Base-by-base conservation (phyloP, 2,797 vertebrate genomes). In the Lutjanus campechanus region DNA sequence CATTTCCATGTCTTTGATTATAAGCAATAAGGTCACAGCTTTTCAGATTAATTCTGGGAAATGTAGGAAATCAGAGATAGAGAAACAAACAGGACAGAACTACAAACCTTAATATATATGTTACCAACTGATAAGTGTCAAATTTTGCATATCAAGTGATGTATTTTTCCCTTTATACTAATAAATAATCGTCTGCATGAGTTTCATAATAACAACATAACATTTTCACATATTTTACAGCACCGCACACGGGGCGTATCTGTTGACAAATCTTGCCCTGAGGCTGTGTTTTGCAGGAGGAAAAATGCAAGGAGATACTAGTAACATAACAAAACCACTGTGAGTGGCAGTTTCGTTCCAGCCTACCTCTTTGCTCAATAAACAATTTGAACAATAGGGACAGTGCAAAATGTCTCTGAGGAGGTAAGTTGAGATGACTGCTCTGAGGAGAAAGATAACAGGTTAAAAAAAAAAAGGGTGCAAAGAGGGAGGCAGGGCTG, bases 261-360 rank as follows among this genome's bases (percentile, higher is more conserved):
- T 80, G 73, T 69, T 79, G 78, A 81, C 70, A 73, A 64, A 79
- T 79, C 58, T 41, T 9, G 44, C 43, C 89, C 72, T 4, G 46
- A 62, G 78, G 90, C 72, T 63, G 53, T 13, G 40, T 72, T 69
- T 69, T 53, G 41, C 67, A 81, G 58, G 51, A 79, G 78, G 78
- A 70, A 76, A 81, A 72, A 61, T 77, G 82, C 82, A 91, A 91
- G 76, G 73, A 90, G 90, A 92, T 89, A 93, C 88, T 86, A 83
- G 84, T 85, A 90, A 84, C 81, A 75, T 55, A 77, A 91, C 85
- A 92, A 86, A 89, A 89, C 86, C 68, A 29, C 29, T 8, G 72
- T 91, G 93, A 93, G 80, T 90, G 92, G 87, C 87, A 93, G 93
- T 95, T 95, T 95, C 92, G 89, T 79, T 92, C 90, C 88, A 77